Base-by-base conservation (phyloP, 2,888 invertebrate genomes). In the Xestia ashworthii region DNA sequence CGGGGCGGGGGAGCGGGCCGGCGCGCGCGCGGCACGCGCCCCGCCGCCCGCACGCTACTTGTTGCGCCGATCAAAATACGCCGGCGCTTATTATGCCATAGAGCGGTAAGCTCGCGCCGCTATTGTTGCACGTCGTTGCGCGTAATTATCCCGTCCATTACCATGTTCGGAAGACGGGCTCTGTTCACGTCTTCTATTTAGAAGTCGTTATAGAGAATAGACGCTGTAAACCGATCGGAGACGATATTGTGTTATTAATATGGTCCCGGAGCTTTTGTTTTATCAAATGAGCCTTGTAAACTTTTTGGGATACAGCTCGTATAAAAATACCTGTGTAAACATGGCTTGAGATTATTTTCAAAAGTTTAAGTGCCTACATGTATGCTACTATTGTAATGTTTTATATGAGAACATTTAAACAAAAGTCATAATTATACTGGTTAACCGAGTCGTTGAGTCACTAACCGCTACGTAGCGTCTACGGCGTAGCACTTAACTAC, bases 81-180 rank as follows among this genome's bases (percentile, higher is more conserved):
- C 95, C 95, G 95, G 95, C 95, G 93, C 95, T 96, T 95, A 96
- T 96, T 96, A 96, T 95, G 94, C 95, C 95, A 95, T 94, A 95
- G 94, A 95, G 93, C 93, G 92, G 94, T 94, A 93, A 94, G 95
- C 95, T 94, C 94, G 95, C 95, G 94, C 94, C 93, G 94, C 95
- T 96, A 96, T 96, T 96, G 96, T 96, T 96, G 95, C 96, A 95
- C 95, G 94, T 95, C 94, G 95, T 95, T 94, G 94, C 93, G 92
- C 95, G 95, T 96, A 96, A 96, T 96, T 96, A 96, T 96, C 95
- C 95, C 94, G 95, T 95, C 95, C 95, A 95, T 95, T 96, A 95
- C 95, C 96, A 95, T 96, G 95, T 96, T 95, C 94, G 95, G 94
- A 93, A 90, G 94, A 95, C 94, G 92, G 91, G 94, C 93, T 93